Conservation (phyloP, 2,888 invertebrate species). For the Corbicula japonica region DNA sequence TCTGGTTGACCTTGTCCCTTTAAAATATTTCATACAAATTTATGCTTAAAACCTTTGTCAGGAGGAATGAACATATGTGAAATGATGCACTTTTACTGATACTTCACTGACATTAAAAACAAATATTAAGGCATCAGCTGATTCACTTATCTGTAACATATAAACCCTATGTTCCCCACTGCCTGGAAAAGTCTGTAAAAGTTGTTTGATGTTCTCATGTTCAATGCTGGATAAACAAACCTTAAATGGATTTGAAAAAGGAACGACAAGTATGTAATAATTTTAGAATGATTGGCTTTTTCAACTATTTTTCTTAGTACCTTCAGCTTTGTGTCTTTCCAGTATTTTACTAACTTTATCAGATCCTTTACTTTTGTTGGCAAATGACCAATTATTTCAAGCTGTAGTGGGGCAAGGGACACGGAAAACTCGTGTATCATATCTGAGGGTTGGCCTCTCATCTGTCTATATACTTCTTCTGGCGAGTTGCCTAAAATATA, state of each 20-base stretch:
- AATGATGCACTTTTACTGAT: too few species aligned
- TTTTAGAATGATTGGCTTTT: neutral
- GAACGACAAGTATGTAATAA: neutral
- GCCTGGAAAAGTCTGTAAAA: neutral
- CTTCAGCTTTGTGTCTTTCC: constrained; percentile 41
- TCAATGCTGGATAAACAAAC: neutral
- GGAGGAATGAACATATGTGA: too few species aligned
- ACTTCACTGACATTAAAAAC: too few species aligned
- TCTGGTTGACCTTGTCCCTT: constrained; percentile 1
- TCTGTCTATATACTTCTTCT: constrained; percentile 22
- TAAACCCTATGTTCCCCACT: neutral
- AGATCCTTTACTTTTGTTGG: constrained; percentile 44
- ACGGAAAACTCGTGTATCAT: constrained; percentile 25
- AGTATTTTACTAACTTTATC: constrained; percentile 51
- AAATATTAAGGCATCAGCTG: too few species aligned
- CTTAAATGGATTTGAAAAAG: neutral
- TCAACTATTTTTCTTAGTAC: too few species aligned
- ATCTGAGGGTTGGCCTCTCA: neutral
- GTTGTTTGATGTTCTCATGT: neutral
- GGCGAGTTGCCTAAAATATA: neutral
- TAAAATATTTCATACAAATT: too few species aligned
- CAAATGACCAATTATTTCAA: constrained; percentile 16
- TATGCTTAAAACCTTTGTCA: too few species aligned
- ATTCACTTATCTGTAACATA: too few species aligned
- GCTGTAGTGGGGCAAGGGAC: constrained; percentile 35